Evolutionary conservation across 2,113 vertebrate species (phyloP).

Genomic region (Menura novaehollandiae): DNA sequence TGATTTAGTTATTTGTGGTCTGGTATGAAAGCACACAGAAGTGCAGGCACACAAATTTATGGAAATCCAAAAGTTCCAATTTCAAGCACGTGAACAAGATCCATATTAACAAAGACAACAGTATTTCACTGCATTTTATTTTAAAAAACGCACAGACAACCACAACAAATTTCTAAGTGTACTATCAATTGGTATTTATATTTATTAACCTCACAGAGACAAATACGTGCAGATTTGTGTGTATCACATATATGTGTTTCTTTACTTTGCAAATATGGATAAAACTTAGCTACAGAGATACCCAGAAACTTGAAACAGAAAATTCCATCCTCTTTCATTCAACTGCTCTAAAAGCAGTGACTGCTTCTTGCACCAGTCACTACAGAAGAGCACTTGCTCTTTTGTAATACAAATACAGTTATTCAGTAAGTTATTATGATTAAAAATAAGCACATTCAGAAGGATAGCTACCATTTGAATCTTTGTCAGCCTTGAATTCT

Average conservation of each 20-base stretch:
- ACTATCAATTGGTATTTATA: neutral
- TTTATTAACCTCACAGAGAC: neutral
- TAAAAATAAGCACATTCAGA: neutral
- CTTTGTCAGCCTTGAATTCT: neutral
- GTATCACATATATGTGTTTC: neutral
- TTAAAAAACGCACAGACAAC: neutral
- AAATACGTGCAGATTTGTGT: fast-evolving
- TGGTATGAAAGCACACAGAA: neutral
- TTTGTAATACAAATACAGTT: neutral
- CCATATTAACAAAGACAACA: neutral
- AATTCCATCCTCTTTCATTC: neutral
- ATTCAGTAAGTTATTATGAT: neutral
- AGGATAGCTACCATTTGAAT: neutral
- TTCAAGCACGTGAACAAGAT: neutral
- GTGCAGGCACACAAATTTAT: neutral
- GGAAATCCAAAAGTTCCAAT: neutral
- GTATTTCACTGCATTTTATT: neutral
- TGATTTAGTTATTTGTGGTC: neutral
- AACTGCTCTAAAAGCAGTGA: neutral
- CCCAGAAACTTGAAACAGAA: neutral
- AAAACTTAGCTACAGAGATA: neutral
- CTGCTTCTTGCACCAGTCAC: neutral
- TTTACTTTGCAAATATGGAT: neutral
- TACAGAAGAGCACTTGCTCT: neutral
- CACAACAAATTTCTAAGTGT: neutral